Evolutionary conservation across 2,888 invertebrate genomes (phyloP).

Genomic region (Deladenus siricidicola): DNA sequence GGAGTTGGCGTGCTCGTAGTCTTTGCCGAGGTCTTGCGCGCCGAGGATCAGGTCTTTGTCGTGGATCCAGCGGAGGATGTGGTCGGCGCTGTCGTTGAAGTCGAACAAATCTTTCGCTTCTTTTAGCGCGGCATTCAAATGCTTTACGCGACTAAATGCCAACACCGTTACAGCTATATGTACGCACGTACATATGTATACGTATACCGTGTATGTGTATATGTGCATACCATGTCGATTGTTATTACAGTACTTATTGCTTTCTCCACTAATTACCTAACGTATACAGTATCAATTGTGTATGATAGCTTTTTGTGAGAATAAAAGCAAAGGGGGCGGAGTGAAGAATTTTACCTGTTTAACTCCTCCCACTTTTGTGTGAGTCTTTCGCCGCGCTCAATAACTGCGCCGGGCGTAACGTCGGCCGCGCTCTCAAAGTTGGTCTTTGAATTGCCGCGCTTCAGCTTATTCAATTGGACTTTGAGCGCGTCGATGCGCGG

Average conservation of each 20-base stretch:
- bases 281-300: no score
- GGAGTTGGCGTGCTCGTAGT: conserved; percentile 89
- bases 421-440: neutral
- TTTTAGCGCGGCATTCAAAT: conserved; percentile 73
- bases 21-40: conserved; percentile 83
- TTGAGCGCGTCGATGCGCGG: conserved; percentile 75
- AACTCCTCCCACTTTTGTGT: conserved; percentile 57
- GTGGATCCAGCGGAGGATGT: conserved; percentile 90
- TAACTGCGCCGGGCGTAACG: conserved; percentile 2
- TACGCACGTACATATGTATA: no score
- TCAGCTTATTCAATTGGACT: conserved; percentile 31
- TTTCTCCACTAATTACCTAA: no score
- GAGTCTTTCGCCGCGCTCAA: conserved; percentile 19
- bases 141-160: neutral
- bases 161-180: no score
- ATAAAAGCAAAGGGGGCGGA: no score
- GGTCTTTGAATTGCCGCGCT: neutral
- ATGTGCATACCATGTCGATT: no score
- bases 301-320: no score
- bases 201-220: no score
- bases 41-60: conserved; percentile 75
- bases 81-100: conserved; percentile 89
- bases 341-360: no score
- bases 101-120: conserved; percentile 94
- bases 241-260: no score